Base-by-base conservation (phyloP, 23 tunicate species). In the Aplidium turbinatum region DNA sequence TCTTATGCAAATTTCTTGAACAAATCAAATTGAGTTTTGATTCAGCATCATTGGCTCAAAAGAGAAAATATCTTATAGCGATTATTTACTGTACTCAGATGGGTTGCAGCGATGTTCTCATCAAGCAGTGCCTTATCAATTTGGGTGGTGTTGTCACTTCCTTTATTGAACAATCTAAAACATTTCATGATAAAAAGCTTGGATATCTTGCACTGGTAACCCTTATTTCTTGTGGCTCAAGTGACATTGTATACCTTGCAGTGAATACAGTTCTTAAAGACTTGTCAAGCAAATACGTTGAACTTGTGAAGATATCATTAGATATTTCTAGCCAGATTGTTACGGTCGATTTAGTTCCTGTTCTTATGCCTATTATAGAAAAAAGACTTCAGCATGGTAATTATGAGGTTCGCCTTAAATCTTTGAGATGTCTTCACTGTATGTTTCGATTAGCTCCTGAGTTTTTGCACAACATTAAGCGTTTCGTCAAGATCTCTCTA, bases 221-320 rank as follows among this genome's bases (percentile, higher is more conserved):
- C 6, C 35, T 81, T 26, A 32, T 61, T 4, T 46, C 60, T 36
- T 29, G 5, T 27, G 31, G 57, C 22, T 13, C 38, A 3, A 2
- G 18, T 36, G 78, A 77, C 5, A 68, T 71, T 68, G 75, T 70
- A 20, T 88, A 88, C 34, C 60, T 88, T 2, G 79, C 87, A 31
- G 87, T 88, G 29, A 81, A 81, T 54, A 88, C 96, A 1, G 30
- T 82, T 1, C 33, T 80, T 1, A 88, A 88, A 88, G 96, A 88
- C 39, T 26, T 82, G 1, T 35, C 74, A 6, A 2, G 55, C 35
- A 88, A 82, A 35, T 3, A 69, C 40, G 18, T 23, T 16, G 78
- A 13, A n/a, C 55, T 81, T 28, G 56, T 76, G 3, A 35, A 29
- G 3, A 58, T 76, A 1, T 75, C 96, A 35, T 40, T 88, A 51